Conservation (phyloP, 2,797 vertebrate genomes). For the Antrozous pallidus region DNA sequence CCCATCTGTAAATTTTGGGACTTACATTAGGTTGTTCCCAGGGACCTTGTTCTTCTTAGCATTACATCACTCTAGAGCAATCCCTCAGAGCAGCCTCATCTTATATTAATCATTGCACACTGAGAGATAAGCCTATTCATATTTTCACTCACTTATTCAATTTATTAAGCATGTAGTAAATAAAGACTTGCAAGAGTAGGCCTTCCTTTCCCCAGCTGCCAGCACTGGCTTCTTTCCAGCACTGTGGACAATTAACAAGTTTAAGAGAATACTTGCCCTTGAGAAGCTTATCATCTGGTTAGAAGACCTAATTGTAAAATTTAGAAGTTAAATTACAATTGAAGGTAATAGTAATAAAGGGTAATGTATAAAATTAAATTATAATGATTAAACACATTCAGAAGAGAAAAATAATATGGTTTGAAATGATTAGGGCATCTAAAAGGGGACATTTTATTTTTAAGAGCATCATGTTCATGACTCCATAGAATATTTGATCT, state of each 20-base stretch:
- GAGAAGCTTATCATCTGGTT: slow-evolving; percentile 22
- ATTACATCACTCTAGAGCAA: background rate
- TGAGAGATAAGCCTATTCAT: background rate
- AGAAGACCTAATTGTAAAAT: background rate
- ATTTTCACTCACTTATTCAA: background rate
- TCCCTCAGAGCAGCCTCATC: background rate
- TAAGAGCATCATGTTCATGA: background rate
- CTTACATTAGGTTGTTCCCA: background rate
- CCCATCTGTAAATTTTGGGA: background rate
- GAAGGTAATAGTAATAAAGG: background rate
- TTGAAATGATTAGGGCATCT: background rate
- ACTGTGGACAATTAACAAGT: background rate
- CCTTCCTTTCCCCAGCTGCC: too few species aligned
- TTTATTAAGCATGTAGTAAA: background rate
- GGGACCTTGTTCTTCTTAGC: background rate
- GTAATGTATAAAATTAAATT: background rate
- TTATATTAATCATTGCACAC: background rate
- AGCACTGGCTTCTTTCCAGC: background rate
- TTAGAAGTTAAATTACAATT: slow-evolving; percentile 24
- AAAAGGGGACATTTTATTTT: background rate
- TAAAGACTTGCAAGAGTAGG: too few species aligned
- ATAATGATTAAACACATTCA: background rate
- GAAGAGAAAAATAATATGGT: background rate
- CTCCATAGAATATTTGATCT: background rate
- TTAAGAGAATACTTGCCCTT: background rate